These are phyloP conservation scores for Clostera curtula DNA, from an alignment of 2,888 invertebrate species.

Conservation along the genomic window DNA sequence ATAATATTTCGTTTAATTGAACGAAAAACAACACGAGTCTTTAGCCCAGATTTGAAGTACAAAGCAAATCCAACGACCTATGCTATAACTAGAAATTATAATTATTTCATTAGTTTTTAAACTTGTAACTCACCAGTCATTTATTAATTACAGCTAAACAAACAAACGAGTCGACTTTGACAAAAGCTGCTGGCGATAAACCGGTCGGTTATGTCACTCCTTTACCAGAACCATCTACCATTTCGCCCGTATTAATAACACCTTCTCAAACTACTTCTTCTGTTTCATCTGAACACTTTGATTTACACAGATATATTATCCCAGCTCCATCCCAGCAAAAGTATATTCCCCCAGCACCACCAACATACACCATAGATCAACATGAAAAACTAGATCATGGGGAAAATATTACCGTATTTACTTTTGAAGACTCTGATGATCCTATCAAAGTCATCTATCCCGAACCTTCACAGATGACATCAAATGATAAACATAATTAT, in stretches of 20 bases:
- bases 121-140: constrained; percentile 39
- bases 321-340: constrained; percentile 40
- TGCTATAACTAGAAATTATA: too few relatives aligned
- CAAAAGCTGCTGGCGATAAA: constrained; percentile 32
- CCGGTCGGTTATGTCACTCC: constrained; percentile 47
- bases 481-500: constrained; percentile 14
- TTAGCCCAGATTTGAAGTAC: too few relatives aligned
- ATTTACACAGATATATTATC: constrained; percentile 37
- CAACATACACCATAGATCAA: constrained; percentile 8
- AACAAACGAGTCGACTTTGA: constrained; percentile 31
- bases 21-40: too few relatives aligned
- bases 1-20: too few relatives aligned
- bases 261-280: constrained; percentile 19
- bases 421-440: constrained; percentile 30
- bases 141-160: constrained; percentile 63
- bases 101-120: too few relatives aligned
- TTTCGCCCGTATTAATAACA: constrained; percentile 29
- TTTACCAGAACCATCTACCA: constrained; percentile 28
- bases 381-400: constrained; percentile 10
- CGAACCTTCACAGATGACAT: too few relatives aligned
- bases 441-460: constrained; percentile 37
- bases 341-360: constrained; percentile 15
- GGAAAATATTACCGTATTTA: constrained; percentile 43
- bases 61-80: too few relatives aligned
- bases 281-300: constrained; percentile 33